A percentile compares a stretch with the other conserved stretches of the same genome.
These are phyloP conservation scores for Aspiorhynchus laticeps DNA, from an alignment of 2,113 vertebrate genomes.

Conservation along the genomic window DNA sequence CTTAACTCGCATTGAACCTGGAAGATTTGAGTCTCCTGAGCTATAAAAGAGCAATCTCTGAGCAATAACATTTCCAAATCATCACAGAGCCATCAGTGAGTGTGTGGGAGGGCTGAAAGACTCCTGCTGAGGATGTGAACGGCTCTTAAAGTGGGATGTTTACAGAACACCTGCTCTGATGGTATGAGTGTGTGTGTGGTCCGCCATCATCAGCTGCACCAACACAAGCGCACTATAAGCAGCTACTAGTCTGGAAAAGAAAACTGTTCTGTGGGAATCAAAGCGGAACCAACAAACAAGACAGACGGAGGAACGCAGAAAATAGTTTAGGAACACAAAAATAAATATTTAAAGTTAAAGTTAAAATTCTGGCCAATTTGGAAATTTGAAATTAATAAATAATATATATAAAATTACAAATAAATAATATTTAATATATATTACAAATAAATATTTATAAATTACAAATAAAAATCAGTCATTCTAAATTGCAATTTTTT, in stretches of 20 bases:
- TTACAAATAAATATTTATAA: too few relatives aligned
- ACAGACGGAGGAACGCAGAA: not conserved
- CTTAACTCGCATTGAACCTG: not conserved
- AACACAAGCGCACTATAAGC: constrained; percentile 31
- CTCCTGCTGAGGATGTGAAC: constrained; percentile 6
- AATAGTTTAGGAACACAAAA: not conserved
- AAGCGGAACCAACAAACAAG: not conserved
- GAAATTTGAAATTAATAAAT: not conserved
- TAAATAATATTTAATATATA: not conserved
- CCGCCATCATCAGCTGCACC: constrained; percentile 30
- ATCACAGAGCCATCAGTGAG: not conserved
- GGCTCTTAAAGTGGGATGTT: constrained; percentile 3
- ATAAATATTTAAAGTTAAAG: too few relatives aligned
- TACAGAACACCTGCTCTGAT: constrained; percentile 48
- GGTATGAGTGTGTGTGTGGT: constrained; percentile 25
- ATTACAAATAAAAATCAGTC: not conserved
- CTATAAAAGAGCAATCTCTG: constrained; percentile 4
- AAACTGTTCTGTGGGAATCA: too few relatives aligned
- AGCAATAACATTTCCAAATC: not conserved
- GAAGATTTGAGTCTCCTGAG: not conserved
- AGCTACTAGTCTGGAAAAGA: constrained; percentile 5
- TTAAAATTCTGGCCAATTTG: not conserved
- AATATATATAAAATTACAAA: not conserved
- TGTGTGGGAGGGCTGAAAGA: constrained; percentile 18
- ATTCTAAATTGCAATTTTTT: not conserved